phyloP scores from a whole-genome alignment of 1,140 invertebrate species.

The Caenorhabditis remanei region DNA sequence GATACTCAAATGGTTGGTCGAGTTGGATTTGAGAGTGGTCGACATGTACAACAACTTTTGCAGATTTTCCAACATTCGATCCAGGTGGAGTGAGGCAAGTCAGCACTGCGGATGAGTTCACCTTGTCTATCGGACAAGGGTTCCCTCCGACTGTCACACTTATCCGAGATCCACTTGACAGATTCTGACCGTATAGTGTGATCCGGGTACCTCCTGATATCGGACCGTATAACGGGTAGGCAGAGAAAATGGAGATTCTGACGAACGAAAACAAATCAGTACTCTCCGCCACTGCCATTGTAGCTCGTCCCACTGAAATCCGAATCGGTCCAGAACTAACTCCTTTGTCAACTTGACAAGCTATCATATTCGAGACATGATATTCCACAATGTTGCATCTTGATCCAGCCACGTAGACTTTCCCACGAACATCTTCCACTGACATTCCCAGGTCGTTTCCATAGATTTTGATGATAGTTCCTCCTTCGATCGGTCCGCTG shows the following conservation, averaged over 20 bases:
- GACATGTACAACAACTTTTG: constrained; percentile 71
- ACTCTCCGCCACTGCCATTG: constrained; percentile 68
- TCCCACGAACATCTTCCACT: constrained; percentile 89
- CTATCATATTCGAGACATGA: constrained; percentile 61
- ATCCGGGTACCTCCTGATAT: constrained; percentile 92
- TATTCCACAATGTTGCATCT: constrained; percentile 80
- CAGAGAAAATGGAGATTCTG: constrained; percentile 85
- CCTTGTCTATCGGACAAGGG: constrained; percentile 87
- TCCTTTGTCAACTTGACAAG: constrained; percentile 59
- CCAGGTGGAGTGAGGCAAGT: constrained; percentile 5
- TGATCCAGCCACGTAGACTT: constrained; percentile 90
- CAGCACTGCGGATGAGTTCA: constrained; percentile 78
- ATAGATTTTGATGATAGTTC: constrained; percentile 93
- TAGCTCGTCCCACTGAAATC: constrained; percentile 71
- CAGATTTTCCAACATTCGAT: constrained; percentile 82
- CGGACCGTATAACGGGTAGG: constrained; percentile 89
- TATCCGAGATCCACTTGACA: constrained; percentile 92
- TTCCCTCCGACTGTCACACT: constrained; percentile 89
- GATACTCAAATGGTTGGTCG: constrained; percentile 84
- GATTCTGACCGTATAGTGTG: constrained; percentile 88
- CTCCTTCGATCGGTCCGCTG: constrained; percentile 93
- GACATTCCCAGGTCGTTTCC: constrained; percentile 93
- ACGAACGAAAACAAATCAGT: constrained; percentile 64
- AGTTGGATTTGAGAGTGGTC: constrained; percentile 28
- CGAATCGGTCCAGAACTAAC: constrained; percentile 69